These are phyloP conservation scores for Eupithecia inturbata DNA, from an alignment of 2,888 invertebrate genomes.

Conservation along the genomic window DNA sequence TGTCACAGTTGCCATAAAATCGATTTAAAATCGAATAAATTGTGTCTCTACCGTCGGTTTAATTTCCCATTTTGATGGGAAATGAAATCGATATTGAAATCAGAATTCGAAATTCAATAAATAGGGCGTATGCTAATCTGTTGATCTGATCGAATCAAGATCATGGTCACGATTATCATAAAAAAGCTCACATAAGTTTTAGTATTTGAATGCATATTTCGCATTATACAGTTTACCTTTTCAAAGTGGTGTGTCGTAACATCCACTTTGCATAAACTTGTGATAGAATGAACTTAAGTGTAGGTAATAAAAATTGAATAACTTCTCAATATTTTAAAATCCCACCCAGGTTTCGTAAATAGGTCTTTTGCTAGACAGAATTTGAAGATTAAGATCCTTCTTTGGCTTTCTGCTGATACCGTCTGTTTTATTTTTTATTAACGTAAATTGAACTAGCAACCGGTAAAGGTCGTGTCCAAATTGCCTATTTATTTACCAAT, in stretches of 20 bases:
- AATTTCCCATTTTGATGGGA: conserved; percentile 5
- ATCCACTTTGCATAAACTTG: conserved; percentile 48
- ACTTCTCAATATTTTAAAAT: conserved; percentile 22
- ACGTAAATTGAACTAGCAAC: conserved; percentile 7
- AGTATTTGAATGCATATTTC: conserved; percentile 41
- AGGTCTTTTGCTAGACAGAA: conserved; percentile 37
- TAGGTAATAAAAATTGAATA: conserved; percentile 50
- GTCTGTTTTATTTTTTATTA: conserved; percentile 9
- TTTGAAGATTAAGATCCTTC: neutral
- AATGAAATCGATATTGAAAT: conserved; percentile 36
- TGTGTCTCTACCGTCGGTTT: neutral
- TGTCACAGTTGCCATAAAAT: conserved; percentile 5
- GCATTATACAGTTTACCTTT: conserved; percentile 37
- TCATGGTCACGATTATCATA: conserved; percentile 42
- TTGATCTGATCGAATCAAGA: conserved; percentile 42
- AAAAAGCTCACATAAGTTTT: conserved; percentile 38
- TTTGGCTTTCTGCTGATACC: neutral
- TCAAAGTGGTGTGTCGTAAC: conserved; percentile 45
- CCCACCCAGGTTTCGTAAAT: conserved; percentile 32
- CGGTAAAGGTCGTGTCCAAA: conserved; percentile 9
- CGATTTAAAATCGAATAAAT: conserved; percentile 1
- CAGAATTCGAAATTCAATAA: conserved; percentile 31
- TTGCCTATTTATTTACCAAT: conserved; percentile 9
- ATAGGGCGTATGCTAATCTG: conserved; percentile 42
- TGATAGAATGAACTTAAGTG: conserved; percentile 40